These are phyloP conservation scores for Chionodraco myersi DNA, from an alignment of 2,113 vertebrate species.

Conservation along the genomic window DNA sequence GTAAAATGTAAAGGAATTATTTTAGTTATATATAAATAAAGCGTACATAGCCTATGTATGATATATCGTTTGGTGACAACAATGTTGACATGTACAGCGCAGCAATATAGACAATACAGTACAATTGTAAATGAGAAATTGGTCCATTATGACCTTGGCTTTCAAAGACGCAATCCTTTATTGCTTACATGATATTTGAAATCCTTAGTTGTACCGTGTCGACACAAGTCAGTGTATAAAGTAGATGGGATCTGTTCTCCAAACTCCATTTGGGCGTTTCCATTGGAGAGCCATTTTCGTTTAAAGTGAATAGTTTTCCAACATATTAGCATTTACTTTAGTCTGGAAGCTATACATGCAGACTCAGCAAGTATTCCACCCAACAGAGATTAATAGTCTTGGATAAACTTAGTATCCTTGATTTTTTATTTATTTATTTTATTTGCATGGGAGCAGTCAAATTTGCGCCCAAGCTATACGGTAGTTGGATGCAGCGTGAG, in stretches of 20 bases:
- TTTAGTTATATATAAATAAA: neutral
- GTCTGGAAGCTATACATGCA: neutral
- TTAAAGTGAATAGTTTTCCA: neutral
- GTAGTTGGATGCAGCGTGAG: conserved; percentile 35
- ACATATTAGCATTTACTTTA: neutral
- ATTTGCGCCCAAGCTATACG: neutral
- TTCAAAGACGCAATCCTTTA: neutral
- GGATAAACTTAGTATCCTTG: conserved; percentile 24
- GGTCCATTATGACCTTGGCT: neutral
- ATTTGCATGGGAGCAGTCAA: conserved; percentile 14
- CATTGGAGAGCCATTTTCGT: neutral
- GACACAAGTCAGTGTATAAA: neutral
- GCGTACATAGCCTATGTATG: too few relatives aligned
- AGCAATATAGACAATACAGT: too few relatives aligned
- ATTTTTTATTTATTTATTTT: conserved; percentile 35
- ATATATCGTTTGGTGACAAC: too few relatives aligned
- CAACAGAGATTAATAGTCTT: conserved; percentile 17
- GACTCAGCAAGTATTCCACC: conserved; percentile 17
- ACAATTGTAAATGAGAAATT: too few relatives aligned
- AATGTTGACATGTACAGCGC: too few relatives aligned
- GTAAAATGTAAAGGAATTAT: neutral
- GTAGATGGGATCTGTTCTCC: neutral
- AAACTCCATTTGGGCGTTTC: neutral
- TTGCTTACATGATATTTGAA: neutral
- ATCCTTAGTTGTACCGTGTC: neutral